These are phyloP conservation scores for Plestiodon gilberti DNA, from an alignment of 2,113 vertebrate genomes.

Conservation along the genomic window DNA sequence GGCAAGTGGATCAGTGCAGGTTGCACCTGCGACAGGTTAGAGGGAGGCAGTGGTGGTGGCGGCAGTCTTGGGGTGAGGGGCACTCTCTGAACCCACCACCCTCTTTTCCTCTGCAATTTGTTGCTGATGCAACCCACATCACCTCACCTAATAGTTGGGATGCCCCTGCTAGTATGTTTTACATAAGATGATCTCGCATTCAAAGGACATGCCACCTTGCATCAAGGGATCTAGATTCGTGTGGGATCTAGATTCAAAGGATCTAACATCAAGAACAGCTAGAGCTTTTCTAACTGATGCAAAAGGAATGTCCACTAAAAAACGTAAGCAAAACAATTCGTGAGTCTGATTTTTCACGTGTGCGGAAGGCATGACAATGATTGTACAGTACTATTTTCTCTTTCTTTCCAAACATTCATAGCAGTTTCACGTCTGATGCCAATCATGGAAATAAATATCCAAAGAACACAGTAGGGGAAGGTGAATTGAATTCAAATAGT, in stretches of 20 bases:
- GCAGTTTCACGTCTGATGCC: conserved; percentile 39
- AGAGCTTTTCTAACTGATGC: not conserved
- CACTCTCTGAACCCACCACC: too few species aligned
- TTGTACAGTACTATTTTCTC: conserved; percentile 52
- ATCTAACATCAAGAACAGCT: not conserved
- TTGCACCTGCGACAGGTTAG: too few species aligned
- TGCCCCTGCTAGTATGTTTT: not conserved
- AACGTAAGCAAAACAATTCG: conserved; percentile 45
- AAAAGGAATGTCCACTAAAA: conserved; percentile 31
- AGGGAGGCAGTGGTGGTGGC: too few species aligned
- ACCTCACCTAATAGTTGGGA: too few species aligned
- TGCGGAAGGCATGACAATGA: conserved; percentile 50
- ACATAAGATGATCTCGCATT: not conserved
- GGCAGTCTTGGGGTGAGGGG: too few species aligned
- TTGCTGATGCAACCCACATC: too few species aligned
- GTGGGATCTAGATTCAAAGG: too few species aligned
- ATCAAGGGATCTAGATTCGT: too few species aligned
- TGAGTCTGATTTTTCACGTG: conserved; percentile 56
- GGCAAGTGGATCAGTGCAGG: too few species aligned
- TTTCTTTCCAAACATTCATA: conserved; percentile 56
- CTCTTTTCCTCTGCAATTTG: too few species aligned
- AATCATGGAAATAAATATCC: conserved; percentile 27
- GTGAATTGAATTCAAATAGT: conserved; percentile 22
- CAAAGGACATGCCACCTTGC: too few species aligned
- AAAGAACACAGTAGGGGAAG: not conserved